phyloP scores from a whole-genome alignment of 2,113 vertebrate species.

The Sciurus niger region DNA sequence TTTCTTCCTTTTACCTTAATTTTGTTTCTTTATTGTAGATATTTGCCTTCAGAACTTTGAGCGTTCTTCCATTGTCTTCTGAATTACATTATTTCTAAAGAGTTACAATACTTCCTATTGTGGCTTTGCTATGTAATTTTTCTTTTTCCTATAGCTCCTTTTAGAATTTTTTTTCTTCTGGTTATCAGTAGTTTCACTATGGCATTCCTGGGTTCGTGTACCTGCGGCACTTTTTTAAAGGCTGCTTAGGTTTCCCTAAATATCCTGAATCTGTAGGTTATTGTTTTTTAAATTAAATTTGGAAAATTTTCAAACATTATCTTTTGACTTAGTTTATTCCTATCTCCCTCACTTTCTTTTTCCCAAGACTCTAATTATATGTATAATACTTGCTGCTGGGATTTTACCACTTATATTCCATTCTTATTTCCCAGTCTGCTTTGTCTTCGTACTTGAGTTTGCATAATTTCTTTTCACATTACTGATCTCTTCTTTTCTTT shows the following conservation, averaged over 20 bases:
- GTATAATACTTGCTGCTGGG: neutral
- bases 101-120: neutral
- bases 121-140: neutral
- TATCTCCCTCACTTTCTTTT: neutral
- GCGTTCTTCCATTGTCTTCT: neutral
- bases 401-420: neutral
- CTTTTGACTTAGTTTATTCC: neutral
- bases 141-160: neutral
- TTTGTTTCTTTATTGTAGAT: neutral
- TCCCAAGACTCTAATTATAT: neutral
- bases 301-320: neutral
- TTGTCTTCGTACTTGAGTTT: neutral
- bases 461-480: neutral
- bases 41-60: neutral
- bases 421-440: neutral
- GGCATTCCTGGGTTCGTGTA: neutral
- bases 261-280: neutral
- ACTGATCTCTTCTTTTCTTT: neutral
- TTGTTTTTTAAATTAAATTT: neutral
- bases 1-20: neutral
- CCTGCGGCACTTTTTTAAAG: too few species aligned
- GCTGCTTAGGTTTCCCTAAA: neutral
- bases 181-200: neutral
- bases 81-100: neutral
- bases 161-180: constrained; percentile 6